These are phyloP conservation scores for Callyntrura sp. DNA, from an alignment of 2,888 invertebrate species.

Conservation along the genomic window DNA sequence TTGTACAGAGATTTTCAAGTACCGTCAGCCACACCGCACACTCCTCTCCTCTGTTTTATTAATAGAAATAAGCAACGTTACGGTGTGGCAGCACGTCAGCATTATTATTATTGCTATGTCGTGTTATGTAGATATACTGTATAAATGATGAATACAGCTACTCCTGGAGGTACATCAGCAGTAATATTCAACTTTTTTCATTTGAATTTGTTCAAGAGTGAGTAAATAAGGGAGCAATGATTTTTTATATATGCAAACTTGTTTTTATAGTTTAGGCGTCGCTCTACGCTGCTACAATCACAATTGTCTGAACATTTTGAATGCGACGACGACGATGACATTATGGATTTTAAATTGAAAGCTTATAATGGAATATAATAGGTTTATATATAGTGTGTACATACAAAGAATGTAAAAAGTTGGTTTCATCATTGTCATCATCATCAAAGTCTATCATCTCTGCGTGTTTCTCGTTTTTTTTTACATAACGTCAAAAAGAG, in stretches of 20 bases:
- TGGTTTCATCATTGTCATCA: slow-evolving; percentile 63
- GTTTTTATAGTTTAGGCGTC: slow-evolving; percentile 59
- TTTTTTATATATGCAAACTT: slow-evolving; percentile 66
- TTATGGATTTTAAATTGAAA: slow-evolving; percentile 75
- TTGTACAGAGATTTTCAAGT: slow-evolving; percentile 56
- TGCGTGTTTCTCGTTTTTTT: slow-evolving; percentile 71
- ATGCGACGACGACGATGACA: slow-evolving; percentile 69
- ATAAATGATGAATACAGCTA: slow-evolving; percentile 20
- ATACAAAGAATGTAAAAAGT: slow-evolving; percentile 33
- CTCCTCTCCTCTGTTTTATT: slow-evolving; percentile 31
- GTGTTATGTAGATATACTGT: not conserved
- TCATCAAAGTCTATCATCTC: slow-evolving; percentile 66
- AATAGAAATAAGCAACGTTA: not conserved
- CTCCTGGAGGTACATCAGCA: slow-evolving; percentile 51
- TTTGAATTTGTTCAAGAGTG: slow-evolving; percentile 24
- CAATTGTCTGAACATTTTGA: slow-evolving; percentile 51
- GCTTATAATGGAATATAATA: slow-evolving; percentile 42
- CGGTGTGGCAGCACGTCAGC: not conserved
- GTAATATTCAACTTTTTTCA: slow-evolving; percentile 56
- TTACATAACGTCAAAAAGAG: slow-evolving; percentile 66
- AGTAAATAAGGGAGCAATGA: slow-evolving; percentile 57
- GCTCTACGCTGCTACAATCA: not conserved
- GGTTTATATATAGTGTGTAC: slow-evolving; percentile 21
- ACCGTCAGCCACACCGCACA: slow-evolving; percentile 19
- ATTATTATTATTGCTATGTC: slow-evolving; percentile 57